Percentiles rank a stretch among this genome's conserved stretches.
Evolutionary conservation across 2,888 invertebrate species (phyloP).

Genomic region (Nowickia ferox): DNA sequence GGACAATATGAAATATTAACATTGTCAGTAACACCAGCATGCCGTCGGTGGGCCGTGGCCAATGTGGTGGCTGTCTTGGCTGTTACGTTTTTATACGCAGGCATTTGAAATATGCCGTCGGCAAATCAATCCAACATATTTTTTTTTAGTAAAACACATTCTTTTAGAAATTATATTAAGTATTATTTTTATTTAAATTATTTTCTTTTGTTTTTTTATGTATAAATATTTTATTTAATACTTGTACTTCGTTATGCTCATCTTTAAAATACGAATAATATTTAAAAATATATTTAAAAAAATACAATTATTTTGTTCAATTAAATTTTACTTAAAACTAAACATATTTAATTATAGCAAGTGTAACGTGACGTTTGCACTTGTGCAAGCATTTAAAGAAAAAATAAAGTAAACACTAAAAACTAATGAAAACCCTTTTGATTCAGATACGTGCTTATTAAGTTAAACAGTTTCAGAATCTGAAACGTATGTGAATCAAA

Average conservation of each 20-base stretch:
- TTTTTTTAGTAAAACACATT: background rate
- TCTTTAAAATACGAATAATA: slow-evolving; percentile 72
- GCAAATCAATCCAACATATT: background rate
- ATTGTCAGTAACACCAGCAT: too few relatives aligned
- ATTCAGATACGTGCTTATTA: too few relatives aligned
- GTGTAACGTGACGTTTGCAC: background rate
- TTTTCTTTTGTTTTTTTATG: slow-evolving; percentile 39
- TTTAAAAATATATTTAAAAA: slow-evolving; percentile 49
- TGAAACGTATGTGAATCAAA: too few relatives aligned
- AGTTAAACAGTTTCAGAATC: too few relatives aligned
- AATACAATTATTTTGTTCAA: slow-evolving; percentile 11
- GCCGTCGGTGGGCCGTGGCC: too few relatives aligned
- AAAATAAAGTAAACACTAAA: background rate
- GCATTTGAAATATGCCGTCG: slow-evolving; percentile 19
- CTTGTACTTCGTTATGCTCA: slow-evolving; percentile 81
- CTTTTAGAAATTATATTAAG: background rate
- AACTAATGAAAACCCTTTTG: background rate
- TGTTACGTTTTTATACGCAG: too few relatives aligned
- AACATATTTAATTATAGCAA: slow-evolving; percentile 12
- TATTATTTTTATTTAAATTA: slow-evolving; percentile 36
- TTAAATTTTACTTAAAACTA: slow-evolving; percentile 68
- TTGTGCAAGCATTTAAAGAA: background rate
- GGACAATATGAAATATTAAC: too few relatives aligned
- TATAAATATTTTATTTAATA: slow-evolving; percentile 75
- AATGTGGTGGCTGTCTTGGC: background rate